Evolutionary conservation across 2,797 vertebrate genomes (phyloP), one percentile per base, ranked within the genome.

Genomic region (Tenualosa thibaudeaui): DNA sequence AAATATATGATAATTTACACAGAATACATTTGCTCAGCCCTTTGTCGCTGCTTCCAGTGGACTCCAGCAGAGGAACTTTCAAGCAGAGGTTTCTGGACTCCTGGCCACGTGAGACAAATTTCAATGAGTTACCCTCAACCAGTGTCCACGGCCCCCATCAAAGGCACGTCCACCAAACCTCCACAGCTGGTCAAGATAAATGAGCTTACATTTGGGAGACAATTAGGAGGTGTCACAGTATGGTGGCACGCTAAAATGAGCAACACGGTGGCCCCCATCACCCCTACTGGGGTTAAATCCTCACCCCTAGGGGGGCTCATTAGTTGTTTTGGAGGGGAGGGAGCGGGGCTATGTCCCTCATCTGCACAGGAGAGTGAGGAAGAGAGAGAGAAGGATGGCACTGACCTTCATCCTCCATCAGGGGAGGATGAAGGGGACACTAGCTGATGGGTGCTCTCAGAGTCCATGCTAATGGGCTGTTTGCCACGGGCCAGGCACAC

Each of bases 241-340:
- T 93, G 90, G 92, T 93, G 95, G 91, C 90, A 93, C 85, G 90
- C 93, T 93, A 93, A 94, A 95, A 93, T 93, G 93, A 94, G 91
- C 91, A 93, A 92, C 94, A 95, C 92, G 92, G 95, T 95, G 93
- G 93, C 40, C 90, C 92, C 92, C 92, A 94, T 94, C 71, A 78
- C 71, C 71, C 71, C 71, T 78, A 19, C 71, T 78, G 91, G 90
- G 93, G 90, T 88, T 85, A 87, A 90, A 86, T 92, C 89, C 89
- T 89, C 89, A 92, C 88, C 91, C 92, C 93, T 92, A 92, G 94
- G 93, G 92, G 91, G 89, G 1, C 13, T 94, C 95, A 95, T 94
- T 94, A 95, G 92, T 90, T 82, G 71, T 78, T 78, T 78, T 37
- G 17, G 37, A 24, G 26, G 13, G 65, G 65, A 31, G 24, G 65